Base-by-base conservation (phyloP, 2,888 invertebrate genomes). In the Dichetophora obliterata region DNA sequence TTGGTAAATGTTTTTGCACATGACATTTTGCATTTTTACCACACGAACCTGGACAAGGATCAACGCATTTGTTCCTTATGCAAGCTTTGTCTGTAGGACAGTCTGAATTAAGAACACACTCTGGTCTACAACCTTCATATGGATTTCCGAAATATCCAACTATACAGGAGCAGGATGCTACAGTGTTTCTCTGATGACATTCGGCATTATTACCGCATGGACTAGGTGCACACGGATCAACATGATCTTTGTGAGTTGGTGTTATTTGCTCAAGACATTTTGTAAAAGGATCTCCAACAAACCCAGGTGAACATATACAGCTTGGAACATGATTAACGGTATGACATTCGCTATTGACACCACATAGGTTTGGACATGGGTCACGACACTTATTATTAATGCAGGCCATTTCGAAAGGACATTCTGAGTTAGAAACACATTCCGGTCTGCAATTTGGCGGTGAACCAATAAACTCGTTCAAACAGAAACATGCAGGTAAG, bases 21-120 rank as follows among this genome's bases (percentile, higher is more conserved):
- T 92, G 91, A 86, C 95, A 95, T 79, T 92, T 90, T 3, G 95
- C 93, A 86, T 94, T 93, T 78, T 92, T 88, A 19, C 94, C 95
- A 84, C 95, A 95, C 8, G 92, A 92, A 54, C 94, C 94, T 1
- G 93, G 93, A 83, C 96, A 96, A 2, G 96, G 96, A 88, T 96
- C 94, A 81, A 91, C 91, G 86, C 95, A 95, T 90, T 94, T 94
- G 84, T 93, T 92, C 87, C 93, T 92, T 27, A 93, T 91, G 84
- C 95, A 95, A 14, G 95, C 94, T 83, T 91, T 89, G 85, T 94
- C 92, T 70, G 92, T 92, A 11, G 93, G 89, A 86, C 96, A 96
- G 86, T 96, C 96, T 1, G 94, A 92, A 87, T 94, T 95, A 66
- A 94, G 90, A 54, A 94, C 90, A 86, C 96, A 96, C 90, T 96